Percentiles rank a stretch among this genome's conserved stretches.
Conservation (phyloP, 2,888 invertebrate genomes). For the Adineta ricciae region DNA sequence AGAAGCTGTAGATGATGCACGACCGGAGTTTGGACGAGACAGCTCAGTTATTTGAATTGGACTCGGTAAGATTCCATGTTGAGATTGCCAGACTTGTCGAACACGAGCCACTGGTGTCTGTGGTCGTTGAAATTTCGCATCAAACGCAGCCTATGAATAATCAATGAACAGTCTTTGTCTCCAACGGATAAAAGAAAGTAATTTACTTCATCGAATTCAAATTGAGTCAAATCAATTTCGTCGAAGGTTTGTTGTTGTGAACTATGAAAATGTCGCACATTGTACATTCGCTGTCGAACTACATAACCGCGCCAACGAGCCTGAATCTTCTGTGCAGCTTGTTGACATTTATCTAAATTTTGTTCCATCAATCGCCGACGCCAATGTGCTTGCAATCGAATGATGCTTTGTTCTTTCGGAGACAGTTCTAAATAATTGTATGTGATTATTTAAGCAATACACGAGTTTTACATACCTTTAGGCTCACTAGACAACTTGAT, state of each 20-base stretch:
- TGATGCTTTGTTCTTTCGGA: background rate
- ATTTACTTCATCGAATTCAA: constrained; percentile 9
- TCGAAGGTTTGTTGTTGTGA: background rate
- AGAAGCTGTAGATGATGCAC: background rate
- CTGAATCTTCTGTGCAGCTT: background rate
- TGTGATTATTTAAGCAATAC: too few species aligned
- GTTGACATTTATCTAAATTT: background rate
- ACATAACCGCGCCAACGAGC: background rate
- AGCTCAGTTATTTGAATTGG: background rate
- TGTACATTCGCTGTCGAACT: background rate
- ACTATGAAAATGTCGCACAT: background rate
- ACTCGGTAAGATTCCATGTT: background rate
- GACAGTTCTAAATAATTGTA: background rate
- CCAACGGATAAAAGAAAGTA: background rate
- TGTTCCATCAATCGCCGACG: background rate
- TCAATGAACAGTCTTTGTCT: too few species aligned
- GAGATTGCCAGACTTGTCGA: background rate
- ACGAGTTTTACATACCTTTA: too few species aligned
- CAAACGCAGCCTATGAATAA: background rate
- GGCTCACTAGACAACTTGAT: too few species aligned
- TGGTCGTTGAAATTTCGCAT: background rate
- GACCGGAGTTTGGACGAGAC: background rate
- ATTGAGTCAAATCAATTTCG: constrained; percentile 14
- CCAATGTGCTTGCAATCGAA: constrained; percentile 11
- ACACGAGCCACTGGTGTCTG: background rate